Evolutionary conservation across 2,797 vertebrate species (phyloP).

Genomic region (Cyprinella venusta): DNA sequence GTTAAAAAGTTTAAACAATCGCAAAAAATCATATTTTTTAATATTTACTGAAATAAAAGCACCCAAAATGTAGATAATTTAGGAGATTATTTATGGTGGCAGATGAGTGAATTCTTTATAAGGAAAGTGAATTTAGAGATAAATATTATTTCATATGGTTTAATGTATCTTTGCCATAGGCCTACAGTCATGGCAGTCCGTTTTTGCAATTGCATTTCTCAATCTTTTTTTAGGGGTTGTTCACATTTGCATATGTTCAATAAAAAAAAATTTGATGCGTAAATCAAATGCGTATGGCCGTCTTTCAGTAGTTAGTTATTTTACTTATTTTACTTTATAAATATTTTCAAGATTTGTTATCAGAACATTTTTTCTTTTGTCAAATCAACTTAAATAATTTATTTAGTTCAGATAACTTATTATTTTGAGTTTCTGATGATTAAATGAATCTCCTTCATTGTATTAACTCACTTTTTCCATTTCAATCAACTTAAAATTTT

Average conservation of each 20-base stretch:
- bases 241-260: neutral
- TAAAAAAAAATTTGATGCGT: rapidly evolving
- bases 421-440: too few species aligned
- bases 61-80: neutral
- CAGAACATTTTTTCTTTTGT: too few species aligned
- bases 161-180: neutral
- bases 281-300: too few species aligned
- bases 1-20: neutral
- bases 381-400: too few species aligned
- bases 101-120: neutral
- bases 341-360: too few species aligned
- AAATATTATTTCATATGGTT: neutral
- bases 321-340: too few species aligned
- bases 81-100: neutral
- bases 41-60: neutral
- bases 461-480: too few species aligned
- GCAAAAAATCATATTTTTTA: neutral
- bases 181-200: neutral
- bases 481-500: too few species aligned
- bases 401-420: too few species aligned
- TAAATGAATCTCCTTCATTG: too few species aligned
- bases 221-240: neutral
- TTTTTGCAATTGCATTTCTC: neutral
- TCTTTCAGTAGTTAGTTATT: too few species aligned
- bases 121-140: neutral